phyloP scores from a whole-genome alignment of 2,888 invertebrate species.

The Scrobipalpa atriplicella region DNA sequence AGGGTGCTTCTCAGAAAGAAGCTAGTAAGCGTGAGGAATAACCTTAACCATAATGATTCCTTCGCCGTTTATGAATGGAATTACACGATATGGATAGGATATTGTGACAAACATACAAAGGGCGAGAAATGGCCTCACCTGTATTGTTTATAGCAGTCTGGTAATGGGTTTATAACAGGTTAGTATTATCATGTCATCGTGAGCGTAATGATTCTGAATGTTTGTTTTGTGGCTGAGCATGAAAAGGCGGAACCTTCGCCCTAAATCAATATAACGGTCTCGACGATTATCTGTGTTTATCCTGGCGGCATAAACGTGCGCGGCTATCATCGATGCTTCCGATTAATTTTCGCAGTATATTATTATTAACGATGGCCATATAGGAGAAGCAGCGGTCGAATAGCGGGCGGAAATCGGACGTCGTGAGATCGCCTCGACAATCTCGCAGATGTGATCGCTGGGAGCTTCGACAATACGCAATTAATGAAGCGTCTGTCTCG shows the following conservation, averaged over 20 bases:
- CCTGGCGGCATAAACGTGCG: constrained; percentile 64
- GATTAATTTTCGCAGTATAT: constrained; percentile 63
- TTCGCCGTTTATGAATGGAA: constrained; percentile 47
- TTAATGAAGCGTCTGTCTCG: constrained; percentile 64
- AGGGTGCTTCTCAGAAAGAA: constrained; percentile 53
- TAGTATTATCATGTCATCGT: constrained; percentile 21
- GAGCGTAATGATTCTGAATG: constrained; percentile 26
- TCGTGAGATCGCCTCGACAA: constrained; percentile 57
- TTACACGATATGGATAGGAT: constrained; percentile 41
- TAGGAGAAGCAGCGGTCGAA: constrained; percentile 46
- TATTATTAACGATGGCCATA: constrained; percentile 56
- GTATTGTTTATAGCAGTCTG: not conserved
- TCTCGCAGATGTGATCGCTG: constrained; percentile 60
- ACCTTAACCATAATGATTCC: constrained; percentile 49
- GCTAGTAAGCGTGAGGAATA: constrained; percentile 43
- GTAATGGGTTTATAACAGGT: constrained; percentile 2
- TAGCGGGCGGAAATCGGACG: constrained; percentile 55
- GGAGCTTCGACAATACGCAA: constrained; percentile 68
- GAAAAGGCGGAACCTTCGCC: constrained; percentile 53
- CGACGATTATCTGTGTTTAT: constrained; percentile 64
- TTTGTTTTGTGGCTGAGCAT: constrained; percentile 35
- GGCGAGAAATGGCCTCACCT: constrained; percentile 13
- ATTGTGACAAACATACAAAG: constrained; percentile 27
- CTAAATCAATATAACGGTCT: constrained; percentile 66
- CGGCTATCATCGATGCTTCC: constrained; percentile 66